These are phyloP conservation scores for Belonocnema kinseyi DNA, from an alignment of 1,140 invertebrate species.

Conservation along the genomic window DNA sequence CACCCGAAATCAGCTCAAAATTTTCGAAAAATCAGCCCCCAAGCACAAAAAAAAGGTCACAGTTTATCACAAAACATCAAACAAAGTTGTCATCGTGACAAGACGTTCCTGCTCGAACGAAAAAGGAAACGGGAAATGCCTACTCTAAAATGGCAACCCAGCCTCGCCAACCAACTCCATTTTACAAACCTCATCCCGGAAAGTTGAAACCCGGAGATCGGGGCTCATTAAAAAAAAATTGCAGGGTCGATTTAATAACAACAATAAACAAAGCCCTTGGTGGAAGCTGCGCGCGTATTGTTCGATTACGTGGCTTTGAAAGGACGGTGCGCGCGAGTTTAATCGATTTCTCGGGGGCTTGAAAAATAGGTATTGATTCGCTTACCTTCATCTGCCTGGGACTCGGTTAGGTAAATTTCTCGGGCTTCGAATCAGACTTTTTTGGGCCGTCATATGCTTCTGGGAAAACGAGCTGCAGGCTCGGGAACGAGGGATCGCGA, in stretches of 20 bases:
- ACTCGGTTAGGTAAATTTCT: not conserved
- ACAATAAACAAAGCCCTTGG: not conserved
- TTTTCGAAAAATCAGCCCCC: too few species aligned
- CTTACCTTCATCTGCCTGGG: conserved; percentile 26
- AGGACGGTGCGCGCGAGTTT: conserved; percentile 5
- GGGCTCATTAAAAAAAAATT: not conserved
- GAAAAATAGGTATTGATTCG: conserved; percentile 13
- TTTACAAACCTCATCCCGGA: not conserved
- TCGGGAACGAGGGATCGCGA: not conserved
- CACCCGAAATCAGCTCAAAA: not conserved
- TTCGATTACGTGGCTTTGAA: conserved; percentile 26
- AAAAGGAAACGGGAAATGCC: not conserved
- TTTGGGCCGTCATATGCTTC: conserved; percentile 18
- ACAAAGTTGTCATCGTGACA: not conserved
- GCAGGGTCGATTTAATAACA: not conserved
- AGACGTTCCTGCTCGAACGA: not conserved
- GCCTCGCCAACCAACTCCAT: not conserved
- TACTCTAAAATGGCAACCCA: conserved; percentile 14
- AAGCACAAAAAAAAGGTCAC: not conserved
- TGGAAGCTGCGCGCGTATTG: conserved; percentile 23
- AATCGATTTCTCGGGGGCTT: conserved; percentile 10
- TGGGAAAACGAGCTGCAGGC: not conserved
- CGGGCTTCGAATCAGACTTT: not conserved
- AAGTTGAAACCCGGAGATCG: too few species aligned
- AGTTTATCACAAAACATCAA: not conserved